phyloP scores from a whole-genome alignment of 1,140 invertebrate species.

The Carcinoscorpius rotundicauda region DNA sequence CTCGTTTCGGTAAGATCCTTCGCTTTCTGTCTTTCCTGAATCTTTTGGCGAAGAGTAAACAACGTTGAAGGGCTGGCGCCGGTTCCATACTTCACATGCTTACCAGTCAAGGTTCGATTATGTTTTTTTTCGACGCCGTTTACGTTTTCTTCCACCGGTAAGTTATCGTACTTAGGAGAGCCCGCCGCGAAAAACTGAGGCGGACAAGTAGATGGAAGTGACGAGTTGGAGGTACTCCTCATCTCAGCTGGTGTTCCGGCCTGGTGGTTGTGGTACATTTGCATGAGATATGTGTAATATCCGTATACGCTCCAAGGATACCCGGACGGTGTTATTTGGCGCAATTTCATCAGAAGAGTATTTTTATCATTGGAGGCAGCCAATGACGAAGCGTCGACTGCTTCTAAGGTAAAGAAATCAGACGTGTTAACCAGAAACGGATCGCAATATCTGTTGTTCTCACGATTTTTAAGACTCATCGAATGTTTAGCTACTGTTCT shows the following conservation, averaged over 20 bases:
- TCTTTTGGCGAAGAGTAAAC: slow-evolving; percentile 35
- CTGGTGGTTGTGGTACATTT: slow-evolving; percentile 8
- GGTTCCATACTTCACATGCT: slow-evolving; percentile 39
- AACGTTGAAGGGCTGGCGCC: slow-evolving; percentile 38
- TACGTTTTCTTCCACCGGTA: not conserved
- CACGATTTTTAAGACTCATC: no score
- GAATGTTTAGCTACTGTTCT: no score
- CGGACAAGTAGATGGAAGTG: slow-evolving; percentile 2
- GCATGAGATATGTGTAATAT: slow-evolving; percentile 21
- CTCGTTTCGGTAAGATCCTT: slow-evolving; percentile 19
- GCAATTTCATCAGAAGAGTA: no score
- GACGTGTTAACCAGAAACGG: no score
- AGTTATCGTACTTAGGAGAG: not conserved
- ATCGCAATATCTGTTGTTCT: no score
- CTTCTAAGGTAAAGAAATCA: no score
- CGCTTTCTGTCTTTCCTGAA: slow-evolving; percentile 35
- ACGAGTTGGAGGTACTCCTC: not conserved
- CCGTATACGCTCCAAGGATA: slow-evolving; percentile 18
- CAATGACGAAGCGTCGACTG: no score
- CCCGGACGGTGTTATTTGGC: not conserved
- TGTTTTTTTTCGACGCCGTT: slow-evolving; percentile 29
- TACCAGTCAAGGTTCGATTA: slow-evolving; percentile 35
- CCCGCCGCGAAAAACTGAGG: slow-evolving; percentile 28
- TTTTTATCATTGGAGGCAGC: no score
- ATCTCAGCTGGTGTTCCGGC: no score